Evolutionary conservation across 2,888 invertebrate species (phyloP), one percentile per base, ranked within the genome.

Genomic region (Sympetrum striolatum): DNA sequence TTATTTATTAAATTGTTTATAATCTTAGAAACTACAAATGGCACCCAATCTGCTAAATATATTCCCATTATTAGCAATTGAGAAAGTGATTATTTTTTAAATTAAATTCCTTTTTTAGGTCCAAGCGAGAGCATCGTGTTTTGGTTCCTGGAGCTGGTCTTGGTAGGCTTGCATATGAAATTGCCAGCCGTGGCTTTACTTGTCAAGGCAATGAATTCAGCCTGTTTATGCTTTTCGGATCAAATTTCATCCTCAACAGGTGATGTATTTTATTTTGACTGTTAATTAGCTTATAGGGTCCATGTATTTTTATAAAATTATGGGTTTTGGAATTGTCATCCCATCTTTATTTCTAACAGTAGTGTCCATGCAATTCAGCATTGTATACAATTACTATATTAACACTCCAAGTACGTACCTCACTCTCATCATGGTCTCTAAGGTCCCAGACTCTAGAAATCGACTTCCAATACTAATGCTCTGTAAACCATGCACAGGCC

Each of bases 141-240:
- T 94, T 99, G 91, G 98, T 99, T 25, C 99, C 99, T 14, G 99
- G 99, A 2, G 98, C 99, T n/a, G 99, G 99, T 0, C 95, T 99
- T 8, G 99, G 99, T 0, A 95, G 99, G 91, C 95, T 99, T 1
- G 98, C 98, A 0, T 99, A 97, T 95, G 99, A 99, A 95, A 96
- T 99, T 53, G 98, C 99, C 0, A 96, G 96, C 91, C 95, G 96
- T 31, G 99, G 99, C 0, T 99, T 97, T 94, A 95, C 96, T 15
- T 99, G 99, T 92, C 98, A 99, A 94, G 99, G 99, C 92, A 99
- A 99, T 93, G 99, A 99, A 94, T 99, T 98, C 95, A 98, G 98
- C 48, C 95, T 99, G 73, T 99, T 98, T 94, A 99, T 99, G 99
- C 95, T 99, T 90, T 97, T 99, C 92, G 98, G 98, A 0, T 98